Evolutionary conservation across 2,888 invertebrate genomes (phyloP).

Genomic region (Plutella xylostella): DNA sequence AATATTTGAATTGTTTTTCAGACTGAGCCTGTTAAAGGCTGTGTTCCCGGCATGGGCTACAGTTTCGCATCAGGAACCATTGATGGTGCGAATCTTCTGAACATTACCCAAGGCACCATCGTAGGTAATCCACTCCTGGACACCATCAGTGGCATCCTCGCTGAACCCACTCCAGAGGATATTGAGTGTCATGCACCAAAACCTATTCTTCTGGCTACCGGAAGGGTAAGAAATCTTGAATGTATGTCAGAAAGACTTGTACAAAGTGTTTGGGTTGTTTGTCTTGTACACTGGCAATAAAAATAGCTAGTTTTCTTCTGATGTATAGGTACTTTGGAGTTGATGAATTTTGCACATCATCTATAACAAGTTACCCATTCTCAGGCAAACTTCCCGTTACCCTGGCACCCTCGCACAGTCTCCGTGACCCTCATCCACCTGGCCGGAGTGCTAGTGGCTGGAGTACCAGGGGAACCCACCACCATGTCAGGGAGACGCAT

Average conservation of each 20-base stretch:
- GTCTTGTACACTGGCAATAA: no score
- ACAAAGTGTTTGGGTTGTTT: not conserved
- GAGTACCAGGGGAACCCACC: constrained; percentile 88
- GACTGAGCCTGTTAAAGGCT: constrained; percentile 71
- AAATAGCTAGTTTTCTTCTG: no score
- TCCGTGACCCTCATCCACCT: constrained; percentile 78
- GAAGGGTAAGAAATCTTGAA: constrained; percentile 71
- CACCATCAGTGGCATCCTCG: constrained; percentile 70
- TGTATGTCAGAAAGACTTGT: not conserved
- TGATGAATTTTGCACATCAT: not conserved
- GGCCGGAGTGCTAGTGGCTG: constrained; percentile 76
- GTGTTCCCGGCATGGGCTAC: constrained; percentile 84
- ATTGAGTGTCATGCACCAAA: constrained; percentile 80
- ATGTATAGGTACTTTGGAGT: no score
- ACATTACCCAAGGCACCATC: constrained; percentile 80
- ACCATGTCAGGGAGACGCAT: constrained; percentile 87
- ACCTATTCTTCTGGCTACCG: constrained; percentile 85
- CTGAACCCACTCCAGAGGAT: constrained; percentile 72
- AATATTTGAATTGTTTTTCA: constrained; percentile 16
- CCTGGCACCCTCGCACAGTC: constrained; percentile 83
- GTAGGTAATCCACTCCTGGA: constrained; percentile 78
- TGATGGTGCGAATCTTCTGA: constrained; percentile 81
- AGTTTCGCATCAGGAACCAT: constrained; percentile 87
- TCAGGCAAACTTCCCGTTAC: constrained; percentile 72
- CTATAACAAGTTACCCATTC: not conserved